Evolutionary conservation across 2,113 vertebrate species (phyloP).

Genomic region (Chaetorhynchus papuensis): DNA sequence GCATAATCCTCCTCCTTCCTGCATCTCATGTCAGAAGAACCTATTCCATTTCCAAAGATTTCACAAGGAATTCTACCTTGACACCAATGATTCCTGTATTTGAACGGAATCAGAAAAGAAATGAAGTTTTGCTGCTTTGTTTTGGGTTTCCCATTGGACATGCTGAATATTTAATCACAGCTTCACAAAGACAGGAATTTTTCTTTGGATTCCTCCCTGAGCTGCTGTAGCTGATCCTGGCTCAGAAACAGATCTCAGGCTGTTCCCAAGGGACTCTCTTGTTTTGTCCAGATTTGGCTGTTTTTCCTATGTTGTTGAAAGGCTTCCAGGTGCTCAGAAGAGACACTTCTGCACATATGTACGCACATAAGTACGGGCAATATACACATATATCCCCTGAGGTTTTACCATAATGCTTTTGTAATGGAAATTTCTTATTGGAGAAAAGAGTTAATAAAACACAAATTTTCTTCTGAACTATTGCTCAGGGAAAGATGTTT

Average conservation of each 20-base stretch:
- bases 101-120: not conserved
- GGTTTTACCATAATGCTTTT: not conserved
- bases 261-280: not conserved
- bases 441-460: constrained; percentile 1
- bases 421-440: not conserved
- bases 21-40: not conserved
- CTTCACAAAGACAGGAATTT: not conserved
- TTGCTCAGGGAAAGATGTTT: not conserved
- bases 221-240: not conserved
- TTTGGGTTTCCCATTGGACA: not conserved
- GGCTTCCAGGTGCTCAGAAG: not conserved
- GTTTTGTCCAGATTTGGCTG: not conserved
- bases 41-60: not conserved
- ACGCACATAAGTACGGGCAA: rapidly evolving
- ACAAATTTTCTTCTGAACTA: not conserved
- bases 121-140: not conserved
- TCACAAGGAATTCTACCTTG: not conserved
- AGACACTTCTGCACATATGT: not conserved
- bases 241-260: not conserved
- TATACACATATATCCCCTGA: not conserved
- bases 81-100: not conserved
- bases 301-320: not conserved
- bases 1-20: not conserved
- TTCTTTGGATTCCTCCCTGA: not conserved
- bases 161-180: not conserved